Base-by-base conservation (phyloP, 2,797 vertebrate species). In the Acrossocheilus fasciatus region DNA sequence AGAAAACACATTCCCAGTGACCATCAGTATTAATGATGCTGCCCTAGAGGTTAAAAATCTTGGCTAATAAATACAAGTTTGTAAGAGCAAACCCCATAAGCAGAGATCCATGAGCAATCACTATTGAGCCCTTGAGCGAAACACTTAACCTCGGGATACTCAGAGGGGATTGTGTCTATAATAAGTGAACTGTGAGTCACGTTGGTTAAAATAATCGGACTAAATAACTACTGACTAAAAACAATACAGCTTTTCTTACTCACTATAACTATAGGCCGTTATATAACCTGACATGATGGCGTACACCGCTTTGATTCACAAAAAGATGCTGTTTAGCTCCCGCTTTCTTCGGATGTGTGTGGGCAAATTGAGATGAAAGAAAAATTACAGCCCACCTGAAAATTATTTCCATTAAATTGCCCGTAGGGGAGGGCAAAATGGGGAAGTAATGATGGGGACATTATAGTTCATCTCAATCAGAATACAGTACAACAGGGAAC, bases 301-400 rank as follows among this genome's bases (percentile, higher is more conserved):
- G 12, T 30, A 76, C 30, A 15, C 30, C 54, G 45, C 69, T 66
- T 45, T 7, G 36, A 30, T 70, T 41, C 1, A 23, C 14, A 66
- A 66, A 26, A 66, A 47, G 17, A 64, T 12, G 1, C 50, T 73
- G 14, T 30, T 70, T 41, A 72, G 82, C 54, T 83, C 70, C 12
- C 18, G 43, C 57, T 76, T 47, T 69, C 74, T 78, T 77, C 14
- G 7, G 54, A 75, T 76, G 20, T 83, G 68, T 72, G 82, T 79
- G 81, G 43, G 82, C 45, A 83, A 87, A 83, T 39, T 78, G 86
- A 79, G 62, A 64, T 57, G 73, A 54, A 87, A 83, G 86, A 83
- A 64, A 83, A 87, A 87, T 70, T 6, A 68, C 64, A 20, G 62
- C 73, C 81, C 57, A 82, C 81, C 68, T 70, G 79, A 47, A 75